Evolutionary conservation across 2,888 invertebrate species (phyloP).

Genomic region (Brachypterus glaber): DNA sequence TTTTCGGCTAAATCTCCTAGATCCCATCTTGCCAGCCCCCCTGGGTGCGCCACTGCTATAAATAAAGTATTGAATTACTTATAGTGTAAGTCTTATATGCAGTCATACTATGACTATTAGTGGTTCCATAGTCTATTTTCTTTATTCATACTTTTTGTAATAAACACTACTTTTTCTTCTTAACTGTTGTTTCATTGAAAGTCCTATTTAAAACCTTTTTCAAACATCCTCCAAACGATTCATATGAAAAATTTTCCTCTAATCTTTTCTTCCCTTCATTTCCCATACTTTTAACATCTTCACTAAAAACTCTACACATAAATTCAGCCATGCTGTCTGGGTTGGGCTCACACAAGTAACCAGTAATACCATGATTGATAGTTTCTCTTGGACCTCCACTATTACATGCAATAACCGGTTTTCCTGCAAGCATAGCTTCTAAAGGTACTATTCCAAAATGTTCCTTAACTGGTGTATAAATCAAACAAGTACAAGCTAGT

Average conservation of each 20-base stretch:
- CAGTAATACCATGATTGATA: slow-evolving; percentile 67
- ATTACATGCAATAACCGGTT: slow-evolving; percentile 91
- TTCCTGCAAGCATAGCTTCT: slow-evolving; percentile 91
- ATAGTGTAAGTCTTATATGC: no score
- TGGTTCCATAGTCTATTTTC: no score
- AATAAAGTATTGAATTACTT: no score
- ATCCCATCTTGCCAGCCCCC: no score
- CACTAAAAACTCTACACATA: slow-evolving; percentile 57
- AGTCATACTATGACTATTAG: no score
- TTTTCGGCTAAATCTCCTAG: no score
- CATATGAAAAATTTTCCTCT: slow-evolving; percentile 71
- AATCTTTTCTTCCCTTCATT: slow-evolving; percentile 65
- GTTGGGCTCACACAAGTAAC: slow-evolving; percentile 65
- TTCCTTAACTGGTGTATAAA: slow-evolving; percentile 95
- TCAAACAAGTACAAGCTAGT: slow-evolving; percentile 60
- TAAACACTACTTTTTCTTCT: no score
- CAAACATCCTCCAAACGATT: slow-evolving; percentile 63
- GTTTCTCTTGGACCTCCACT: slow-evolving; percentile 96
- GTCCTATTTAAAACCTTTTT: slow-evolving; percentile 47
- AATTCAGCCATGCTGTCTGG: slow-evolving; percentile 65
- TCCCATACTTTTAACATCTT: slow-evolving; percentile 54
- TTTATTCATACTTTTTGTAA: no score
- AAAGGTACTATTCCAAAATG: slow-evolving; percentile 99
- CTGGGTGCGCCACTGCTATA: no score
- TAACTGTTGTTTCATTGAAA: slow-evolving; percentile 16